Evolutionary conservation across 2,113 vertebrate species (phyloP), one percentile per base, ranked within the genome.

Genomic region (Donacobius atricapilla): DNA sequence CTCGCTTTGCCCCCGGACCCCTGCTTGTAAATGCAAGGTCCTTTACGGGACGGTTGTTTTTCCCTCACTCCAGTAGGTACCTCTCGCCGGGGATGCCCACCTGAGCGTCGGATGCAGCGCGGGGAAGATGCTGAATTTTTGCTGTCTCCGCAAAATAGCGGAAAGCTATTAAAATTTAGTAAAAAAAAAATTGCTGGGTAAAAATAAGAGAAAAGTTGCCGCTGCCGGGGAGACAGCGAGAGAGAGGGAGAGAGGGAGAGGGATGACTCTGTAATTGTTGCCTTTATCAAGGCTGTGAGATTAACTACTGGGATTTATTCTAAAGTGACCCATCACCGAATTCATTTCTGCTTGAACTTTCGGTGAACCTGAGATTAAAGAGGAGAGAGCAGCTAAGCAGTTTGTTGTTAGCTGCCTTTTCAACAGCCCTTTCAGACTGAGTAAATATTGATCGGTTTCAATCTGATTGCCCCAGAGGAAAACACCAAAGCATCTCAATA

Each of bases 401-500:
- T 98, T 98, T 98, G 98, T 98, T 98, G 98, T 97, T 98, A 97
- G 98, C 98, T 98, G 98, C 97, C 98, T 98, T 98, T 98, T 98
- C 98, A 98, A 98, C 98, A 98, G 96, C 97, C 98, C 98, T 98
- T 98, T 98, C 98, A 98, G 98, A 98, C 98, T 98, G 98, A 98
- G 98, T 98, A 98, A 98, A 98, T 98, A 98, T 98, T 98, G 98
- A 98, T 98, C 97, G 97, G 97, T 96, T 98, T 98, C 98, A 98
- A 98, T 98, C 98, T 98, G 98, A 98, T 98, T 98, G 98, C 98
- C 98, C 98, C 97, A 98, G 98, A 98, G 98, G 97, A 98, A 98
- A 98, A 98, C 98, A 97, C 96, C 97, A 87, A 87, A 81, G 97
- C 97, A 98, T 98, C 97, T 98, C 97, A 97, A 98, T 97, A 97